Conservation (phyloP, 2,797 vertebrate species). For the Scyliorhinus canicula region DNA sequence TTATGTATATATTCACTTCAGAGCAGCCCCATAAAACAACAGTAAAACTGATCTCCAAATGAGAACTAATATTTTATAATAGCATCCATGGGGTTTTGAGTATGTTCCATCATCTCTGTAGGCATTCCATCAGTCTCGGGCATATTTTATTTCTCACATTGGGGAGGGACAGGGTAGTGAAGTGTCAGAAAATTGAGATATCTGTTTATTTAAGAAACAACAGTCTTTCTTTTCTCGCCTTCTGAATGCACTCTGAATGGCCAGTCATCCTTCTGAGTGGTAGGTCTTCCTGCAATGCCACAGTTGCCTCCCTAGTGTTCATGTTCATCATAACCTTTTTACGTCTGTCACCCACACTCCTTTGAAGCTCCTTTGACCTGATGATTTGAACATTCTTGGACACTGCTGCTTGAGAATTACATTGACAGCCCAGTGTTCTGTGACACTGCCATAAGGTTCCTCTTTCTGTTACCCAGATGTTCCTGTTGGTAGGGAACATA, state of each 20-base stretch:
- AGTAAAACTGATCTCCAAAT: neutral
- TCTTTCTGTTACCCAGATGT: conserved; percentile 73
- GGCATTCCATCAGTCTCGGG: neutral
- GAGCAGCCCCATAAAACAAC: neutral
- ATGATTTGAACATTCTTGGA: conserved; percentile 37
- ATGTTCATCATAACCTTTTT: conserved; percentile 33
- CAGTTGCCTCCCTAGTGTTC: neutral
- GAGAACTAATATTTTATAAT: conserved; percentile 19
- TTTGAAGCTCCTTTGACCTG: conserved; percentile 37
- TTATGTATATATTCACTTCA: neutral
- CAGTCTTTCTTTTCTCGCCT: neutral
- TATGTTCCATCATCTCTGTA: neutral
- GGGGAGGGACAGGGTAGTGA: neutral
- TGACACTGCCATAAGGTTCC: conserved; percentile 47
- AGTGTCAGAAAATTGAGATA: conserved; percentile 27
- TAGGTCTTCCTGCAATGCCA: neutral
- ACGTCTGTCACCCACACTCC: conserved; percentile 25
- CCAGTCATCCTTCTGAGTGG: neutral
- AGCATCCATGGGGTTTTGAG: neutral
- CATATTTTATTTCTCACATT: conserved; percentile 1
- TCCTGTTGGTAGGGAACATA: conserved; percentile 66
- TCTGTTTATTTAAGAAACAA: neutral
- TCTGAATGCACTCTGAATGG: neutral
- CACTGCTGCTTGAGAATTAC: conserved; percentile 37
- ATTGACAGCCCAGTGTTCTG: conserved; percentile 43